Percentiles rank a stretch among this genome's conserved stretches.
These are phyloP conservation scores for Pantala flavescens DNA, from an alignment of 1,140 invertebrate genomes.

Conservation along the genomic window DNA sequence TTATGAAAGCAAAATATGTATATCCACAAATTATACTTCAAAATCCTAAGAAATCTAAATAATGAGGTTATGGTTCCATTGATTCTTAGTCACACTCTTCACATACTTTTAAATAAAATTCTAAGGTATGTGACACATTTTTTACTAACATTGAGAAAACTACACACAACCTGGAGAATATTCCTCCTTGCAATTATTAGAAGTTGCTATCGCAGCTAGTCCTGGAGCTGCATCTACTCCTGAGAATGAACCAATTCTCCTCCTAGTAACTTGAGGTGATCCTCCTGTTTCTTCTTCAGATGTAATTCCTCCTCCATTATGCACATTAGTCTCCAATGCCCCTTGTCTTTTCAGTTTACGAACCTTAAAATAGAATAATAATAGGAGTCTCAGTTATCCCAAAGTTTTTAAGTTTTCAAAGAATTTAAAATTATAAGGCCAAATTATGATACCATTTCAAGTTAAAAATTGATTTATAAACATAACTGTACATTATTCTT, in stretches of 20 bases:
- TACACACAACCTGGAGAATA: slow-evolving; percentile 54
- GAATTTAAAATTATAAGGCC: no score
- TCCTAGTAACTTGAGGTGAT: slow-evolving; percentile 53
- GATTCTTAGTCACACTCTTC: no score
- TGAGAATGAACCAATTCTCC: slow-evolving; percentile 55
- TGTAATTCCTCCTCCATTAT: slow-evolving; percentile 30
- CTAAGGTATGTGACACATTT: no score
- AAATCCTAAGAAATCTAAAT: no score
- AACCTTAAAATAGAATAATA: background rate
- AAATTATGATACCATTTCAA: no score
- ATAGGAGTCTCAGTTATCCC: background rate
- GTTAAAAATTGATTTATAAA: no score
- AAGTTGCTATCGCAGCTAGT: slow-evolving; percentile 30
- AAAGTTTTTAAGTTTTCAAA: background rate
- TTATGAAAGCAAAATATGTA: no score
- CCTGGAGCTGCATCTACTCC: slow-evolving; percentile 36
- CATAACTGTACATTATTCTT: no score
- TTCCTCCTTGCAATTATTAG: slow-evolving; percentile 45
- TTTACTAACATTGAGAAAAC: background rate
- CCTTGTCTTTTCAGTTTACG: background rate
- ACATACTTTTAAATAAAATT: no score
- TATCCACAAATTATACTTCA: no score
- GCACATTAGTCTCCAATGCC: slow-evolving; percentile 35
- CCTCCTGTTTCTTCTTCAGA: slow-evolving; percentile 52
- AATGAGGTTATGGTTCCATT: no score